A percentile compares a stretch with the other conserved stretches of the same genome.
phyloP scores from a whole-genome alignment of 2,113 vertebrate genomes.

The Athene noctua region DNA sequence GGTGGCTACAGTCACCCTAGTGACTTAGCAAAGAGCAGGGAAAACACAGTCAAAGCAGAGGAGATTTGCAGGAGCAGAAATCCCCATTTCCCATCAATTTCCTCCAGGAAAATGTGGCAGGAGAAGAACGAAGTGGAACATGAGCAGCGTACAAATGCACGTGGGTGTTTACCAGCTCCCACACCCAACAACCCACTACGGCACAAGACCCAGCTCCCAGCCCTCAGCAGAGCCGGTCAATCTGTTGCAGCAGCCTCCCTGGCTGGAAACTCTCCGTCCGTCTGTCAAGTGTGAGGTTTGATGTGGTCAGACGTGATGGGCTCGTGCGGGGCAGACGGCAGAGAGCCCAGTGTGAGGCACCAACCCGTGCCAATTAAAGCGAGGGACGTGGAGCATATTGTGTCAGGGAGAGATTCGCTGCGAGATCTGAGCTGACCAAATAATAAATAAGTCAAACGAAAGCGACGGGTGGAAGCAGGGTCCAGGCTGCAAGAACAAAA shows the following conservation, averaged over 20 bases:
- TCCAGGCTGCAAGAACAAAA: not conserved
- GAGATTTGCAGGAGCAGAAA: not conserved
- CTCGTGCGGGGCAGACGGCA: rapidly evolving
- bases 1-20: not conserved
- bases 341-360: not conserved
- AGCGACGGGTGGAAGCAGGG: not conserved
- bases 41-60: not conserved
- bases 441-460: not conserved
- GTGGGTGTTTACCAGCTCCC: rapidly evolving
- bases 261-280: not conserved
- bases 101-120: rapidly evolving
- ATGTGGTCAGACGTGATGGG: not conserved
- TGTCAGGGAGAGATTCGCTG: not conserved
- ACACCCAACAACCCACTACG: rapidly evolving
- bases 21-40: not conserved
- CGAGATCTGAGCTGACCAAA: not conserved
- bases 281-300: not conserved
- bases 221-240: not conserved
- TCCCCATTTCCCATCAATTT: not conserved
- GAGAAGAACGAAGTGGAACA: not conserved
- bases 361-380: not conserved
- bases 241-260: not conserved
- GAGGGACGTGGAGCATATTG: not conserved
- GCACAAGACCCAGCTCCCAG: not conserved
- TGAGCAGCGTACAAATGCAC: rapidly evolving